Base-by-base conservation (phyloP, 2,113 vertebrate species). In the Trichechus manatus region DNA sequence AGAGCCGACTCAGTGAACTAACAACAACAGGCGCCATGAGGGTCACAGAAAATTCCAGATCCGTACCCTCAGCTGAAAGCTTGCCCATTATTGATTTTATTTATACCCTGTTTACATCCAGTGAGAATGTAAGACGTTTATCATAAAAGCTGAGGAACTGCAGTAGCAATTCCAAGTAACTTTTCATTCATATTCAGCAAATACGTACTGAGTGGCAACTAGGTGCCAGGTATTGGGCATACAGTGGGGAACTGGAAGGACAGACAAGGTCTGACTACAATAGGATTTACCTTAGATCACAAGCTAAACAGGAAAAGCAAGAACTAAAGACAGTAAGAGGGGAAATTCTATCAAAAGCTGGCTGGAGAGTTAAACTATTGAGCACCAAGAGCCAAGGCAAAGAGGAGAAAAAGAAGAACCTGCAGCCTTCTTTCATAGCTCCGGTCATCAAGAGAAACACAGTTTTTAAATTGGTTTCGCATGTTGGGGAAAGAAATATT, bases 41-140 rank as follows among this genome's bases (percentile, higher is more conserved):
- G 53, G 61, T 59, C 50, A 78, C 50, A 81, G 87, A 97, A 89
- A 64, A 63, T 74, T 92, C 95, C 13, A 78, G 80, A 61, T 10
- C 15, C 19, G 10, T n/a, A 9, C 6, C 59, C 42, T 89, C 50
- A 64, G 36, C 70, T 31, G 66, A 75, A 94, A 59, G 61, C 66
- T 59, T 59, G 78, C 74, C 50, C 22, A 3, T 11, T 27, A 56
- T 4, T 61, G 63, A 70, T 64, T 81, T 80, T 64, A 80, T 22
- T 5, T 23, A 42, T 14, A 39, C 22, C 4, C 50, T 66, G 36
- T 68, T 89, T 80, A 80, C 20, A 81, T 66, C 80, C 72, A 74
- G 25, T 14, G 19, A 87, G n/a, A 23, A 68, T 8, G 59, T 70
- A 56, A 81, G 53, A 44, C 64, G 42, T 61, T 91, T 59, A 81